Conservation (phyloP, 2,113 vertebrate species). For the Hiodon tergisus region DNA sequence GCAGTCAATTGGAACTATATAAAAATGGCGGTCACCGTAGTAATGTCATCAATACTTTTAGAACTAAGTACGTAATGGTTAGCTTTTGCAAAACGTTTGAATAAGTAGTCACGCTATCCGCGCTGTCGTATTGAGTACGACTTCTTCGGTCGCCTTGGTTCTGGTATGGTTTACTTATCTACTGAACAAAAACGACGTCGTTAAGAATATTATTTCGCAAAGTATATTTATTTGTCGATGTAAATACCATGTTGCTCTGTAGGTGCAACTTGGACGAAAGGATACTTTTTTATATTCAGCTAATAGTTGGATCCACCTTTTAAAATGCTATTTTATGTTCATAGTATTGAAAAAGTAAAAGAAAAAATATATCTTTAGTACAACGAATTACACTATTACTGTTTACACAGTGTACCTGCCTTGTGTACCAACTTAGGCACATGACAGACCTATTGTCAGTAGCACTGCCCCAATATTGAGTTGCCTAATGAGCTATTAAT, state of each 20-base stretch:
- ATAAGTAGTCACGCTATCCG: not conserved
- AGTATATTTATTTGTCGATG: too few relatives aligned
- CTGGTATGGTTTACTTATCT: too few relatives aligned
- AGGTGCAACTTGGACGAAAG: too few relatives aligned
- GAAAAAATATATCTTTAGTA: not conserved
- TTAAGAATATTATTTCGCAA: not conserved
- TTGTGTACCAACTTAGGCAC: not conserved
- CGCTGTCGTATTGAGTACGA: too few relatives aligned
- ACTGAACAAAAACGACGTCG: too few relatives aligned
- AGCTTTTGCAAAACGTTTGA: not conserved
- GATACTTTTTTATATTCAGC: too few relatives aligned
- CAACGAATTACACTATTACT: too few relatives aligned
- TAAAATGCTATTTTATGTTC: too few relatives aligned
- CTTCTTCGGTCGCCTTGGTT: too few relatives aligned
- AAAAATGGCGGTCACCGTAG: not conserved
- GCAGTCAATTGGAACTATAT: not conserved
- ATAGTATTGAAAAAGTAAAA: not conserved
- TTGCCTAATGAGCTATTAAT: conserved; percentile 20
- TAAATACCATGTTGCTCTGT: not conserved
- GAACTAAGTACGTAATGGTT: not conserved
- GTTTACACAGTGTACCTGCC: not conserved
- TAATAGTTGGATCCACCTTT: too few relatives aligned
- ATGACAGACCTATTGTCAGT: not conserved
- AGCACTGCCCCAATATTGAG: conserved; percentile 7
- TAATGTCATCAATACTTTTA: not conserved